phyloP scores from a whole-genome alignment of 2,113 vertebrate genomes.

The Periophthalmodon schlosseri region DNA sequence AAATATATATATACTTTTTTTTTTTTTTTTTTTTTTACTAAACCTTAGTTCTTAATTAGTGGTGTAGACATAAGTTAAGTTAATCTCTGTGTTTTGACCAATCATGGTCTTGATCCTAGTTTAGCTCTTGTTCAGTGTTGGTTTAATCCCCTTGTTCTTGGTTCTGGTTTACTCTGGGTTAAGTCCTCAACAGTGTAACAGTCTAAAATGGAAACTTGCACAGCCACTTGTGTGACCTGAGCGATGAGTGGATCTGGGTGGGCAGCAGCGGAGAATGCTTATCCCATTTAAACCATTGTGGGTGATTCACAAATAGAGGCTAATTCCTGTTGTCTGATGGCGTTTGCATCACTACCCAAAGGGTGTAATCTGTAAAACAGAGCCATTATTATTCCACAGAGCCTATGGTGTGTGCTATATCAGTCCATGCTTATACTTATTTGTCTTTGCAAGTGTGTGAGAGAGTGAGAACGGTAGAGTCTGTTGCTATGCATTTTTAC shows the following conservation, averaged over 20 bases:
- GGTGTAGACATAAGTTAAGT: no score
- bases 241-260: conserved; percentile 27
- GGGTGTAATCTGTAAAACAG: conserved; percentile 57
- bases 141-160: not conserved
- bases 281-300: conserved; percentile 17
- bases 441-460: conserved; percentile 41
- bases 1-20: no score
- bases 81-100: not conserved
- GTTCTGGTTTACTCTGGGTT: not conserved
- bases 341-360: conserved; percentile 53
- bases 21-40: no score
- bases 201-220: conserved; percentile 14
- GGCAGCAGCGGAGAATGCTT: conserved; percentile 13
- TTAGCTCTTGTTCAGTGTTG: not conserved
- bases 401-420: conserved; percentile 41
- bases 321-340: conserved; percentile 55
- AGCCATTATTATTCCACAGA: conserved; percentile 45
- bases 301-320: conserved; percentile 54
- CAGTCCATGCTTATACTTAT: conserved; percentile 46
- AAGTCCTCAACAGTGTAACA: not conserved
- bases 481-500: conserved; percentile 78
- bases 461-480: conserved; percentile 48
- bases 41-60: no score
- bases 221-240: conserved; percentile 13
- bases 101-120: not conserved